These are phyloP conservation scores for Cotesia chilonis DNA, from an alignment of 1,140 invertebrate genomes.

Conservation along the genomic window DNA sequence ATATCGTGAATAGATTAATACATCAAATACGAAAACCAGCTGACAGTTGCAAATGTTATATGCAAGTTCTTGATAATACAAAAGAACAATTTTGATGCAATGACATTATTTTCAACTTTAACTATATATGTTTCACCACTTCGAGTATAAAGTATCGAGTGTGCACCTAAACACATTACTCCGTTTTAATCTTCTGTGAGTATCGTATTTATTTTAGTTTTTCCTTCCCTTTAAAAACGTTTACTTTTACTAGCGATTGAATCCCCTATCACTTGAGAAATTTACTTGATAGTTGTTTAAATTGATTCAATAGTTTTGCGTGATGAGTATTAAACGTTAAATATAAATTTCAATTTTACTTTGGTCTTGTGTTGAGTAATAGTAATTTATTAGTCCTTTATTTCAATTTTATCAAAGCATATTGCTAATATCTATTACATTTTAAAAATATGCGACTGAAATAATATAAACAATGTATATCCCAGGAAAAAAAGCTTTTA, in stretches of 20 bases:
- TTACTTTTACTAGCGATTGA: background rate
- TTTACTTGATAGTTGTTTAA: too few species aligned
- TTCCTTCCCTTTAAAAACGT: background rate
- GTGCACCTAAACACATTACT: slow-evolving; percentile 9
- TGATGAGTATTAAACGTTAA: too few species aligned
- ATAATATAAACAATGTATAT: too few species aligned
- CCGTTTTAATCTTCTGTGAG: background rate
- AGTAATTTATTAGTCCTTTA: too few species aligned
- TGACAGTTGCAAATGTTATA: slow-evolving; percentile 8
- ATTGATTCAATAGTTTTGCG: too few species aligned
- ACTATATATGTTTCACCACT: background rate
- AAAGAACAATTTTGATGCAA: slow-evolving; percentile 24
- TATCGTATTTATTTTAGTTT: background rate
- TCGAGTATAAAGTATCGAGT: slow-evolving; percentile 23
- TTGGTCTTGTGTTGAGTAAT: too few species aligned
- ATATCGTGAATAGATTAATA: background rate
- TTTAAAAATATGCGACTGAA: too few species aligned
- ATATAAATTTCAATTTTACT: too few species aligned
- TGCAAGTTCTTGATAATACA: slow-evolving; percentile 5
- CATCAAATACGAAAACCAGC: slow-evolving; percentile 16
- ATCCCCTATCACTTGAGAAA: background rate
- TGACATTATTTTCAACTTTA: slow-evolving; percentile 15
- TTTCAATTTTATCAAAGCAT: too few species aligned
- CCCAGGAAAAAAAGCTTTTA: too few species aligned
- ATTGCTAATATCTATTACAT: too few species aligned